Percentiles rank a stretch among this genome's conserved stretches.
These are phyloP conservation scores for Buphagus erythrorhynchus DNA, from an alignment of 2,797 vertebrate genomes.

Conservation along the genomic window DNA sequence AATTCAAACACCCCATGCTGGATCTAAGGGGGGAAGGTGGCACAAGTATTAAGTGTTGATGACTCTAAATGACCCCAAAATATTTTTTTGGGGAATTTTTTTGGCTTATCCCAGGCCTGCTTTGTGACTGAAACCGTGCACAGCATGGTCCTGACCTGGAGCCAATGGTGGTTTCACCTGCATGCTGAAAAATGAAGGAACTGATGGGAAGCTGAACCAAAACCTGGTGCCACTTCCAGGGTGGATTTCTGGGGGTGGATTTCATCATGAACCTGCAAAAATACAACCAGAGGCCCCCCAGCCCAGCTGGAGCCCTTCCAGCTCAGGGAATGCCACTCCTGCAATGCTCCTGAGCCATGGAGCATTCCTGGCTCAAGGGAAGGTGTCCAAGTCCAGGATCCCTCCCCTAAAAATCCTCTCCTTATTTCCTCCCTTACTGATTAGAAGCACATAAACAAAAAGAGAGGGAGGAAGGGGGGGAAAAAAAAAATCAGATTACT, in stretches of 20 bases:
- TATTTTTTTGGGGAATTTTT: fast-evolving
- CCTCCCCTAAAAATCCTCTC: neutral
- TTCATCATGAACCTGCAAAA: neutral
- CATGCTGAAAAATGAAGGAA: neutral
- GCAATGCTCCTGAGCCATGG: neutral
- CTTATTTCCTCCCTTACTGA: neutral
- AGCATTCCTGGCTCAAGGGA: neutral
- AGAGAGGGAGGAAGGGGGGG: fast-evolving
- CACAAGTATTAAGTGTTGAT: neutral
- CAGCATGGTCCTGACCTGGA: fast-evolving
- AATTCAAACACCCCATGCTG: fast-evolving
- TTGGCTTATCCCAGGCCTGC: neutral
- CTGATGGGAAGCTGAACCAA: neutral
- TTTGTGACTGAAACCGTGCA: neutral
- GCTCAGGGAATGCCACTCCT: neutral
- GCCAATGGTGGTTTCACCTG: neutral
- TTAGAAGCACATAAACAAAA: constrained; percentile 28
- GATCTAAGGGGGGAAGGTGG: neutral
- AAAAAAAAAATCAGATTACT: neutral
- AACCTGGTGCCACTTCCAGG: neutral
- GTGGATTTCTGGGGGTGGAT: neutral
- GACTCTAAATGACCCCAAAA: neutral
- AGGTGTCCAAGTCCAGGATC: neutral
- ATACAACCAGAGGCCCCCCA: neutral
- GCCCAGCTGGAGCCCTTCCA: neutral